phyloP scores from a whole-genome alignment of 2,113 vertebrate species.

The Pteropus alecto region DNA sequence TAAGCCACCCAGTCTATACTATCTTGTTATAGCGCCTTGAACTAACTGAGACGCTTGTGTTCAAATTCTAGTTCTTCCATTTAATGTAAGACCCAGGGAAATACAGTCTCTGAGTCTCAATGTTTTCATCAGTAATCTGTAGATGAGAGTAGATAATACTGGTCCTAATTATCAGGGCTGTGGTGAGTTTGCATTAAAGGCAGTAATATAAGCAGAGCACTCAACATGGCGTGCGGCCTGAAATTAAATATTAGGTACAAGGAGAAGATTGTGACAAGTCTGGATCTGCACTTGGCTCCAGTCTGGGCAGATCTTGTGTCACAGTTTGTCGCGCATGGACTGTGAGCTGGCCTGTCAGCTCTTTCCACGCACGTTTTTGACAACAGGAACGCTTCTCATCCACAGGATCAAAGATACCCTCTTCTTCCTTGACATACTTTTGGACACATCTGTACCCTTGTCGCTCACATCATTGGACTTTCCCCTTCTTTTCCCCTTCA shows the following conservation, averaged over 20 bases:
- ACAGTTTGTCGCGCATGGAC: neutral
- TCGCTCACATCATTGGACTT: neutral
- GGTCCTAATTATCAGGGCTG: neutral
- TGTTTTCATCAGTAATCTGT: neutral
- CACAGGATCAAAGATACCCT: neutral
- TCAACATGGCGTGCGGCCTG: neutral
- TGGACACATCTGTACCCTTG: neutral
- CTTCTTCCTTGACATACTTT: neutral
- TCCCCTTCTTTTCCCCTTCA: neutral
- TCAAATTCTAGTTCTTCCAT: neutral
- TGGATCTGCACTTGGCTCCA: neutral
- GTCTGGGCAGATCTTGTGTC: neutral
- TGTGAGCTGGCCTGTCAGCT: neutral
- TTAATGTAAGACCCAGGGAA: neutral
- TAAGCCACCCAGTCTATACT: no score
- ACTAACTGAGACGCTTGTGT: neutral
- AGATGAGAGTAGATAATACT: neutral
- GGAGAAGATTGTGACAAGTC: neutral
- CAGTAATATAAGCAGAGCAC: neutral
- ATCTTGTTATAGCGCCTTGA: neutral
- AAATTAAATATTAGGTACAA: rapidly evolving
- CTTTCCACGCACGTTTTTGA: neutral
- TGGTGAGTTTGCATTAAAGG: neutral
- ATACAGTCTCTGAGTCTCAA: neutral
- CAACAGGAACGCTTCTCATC: neutral